A percentile compares a stretch with the other conserved stretches of the same genome.
phyloP scores from a whole-genome alignment of 2,797 vertebrate genomes.

The Cyclura pinguis region DNA sequence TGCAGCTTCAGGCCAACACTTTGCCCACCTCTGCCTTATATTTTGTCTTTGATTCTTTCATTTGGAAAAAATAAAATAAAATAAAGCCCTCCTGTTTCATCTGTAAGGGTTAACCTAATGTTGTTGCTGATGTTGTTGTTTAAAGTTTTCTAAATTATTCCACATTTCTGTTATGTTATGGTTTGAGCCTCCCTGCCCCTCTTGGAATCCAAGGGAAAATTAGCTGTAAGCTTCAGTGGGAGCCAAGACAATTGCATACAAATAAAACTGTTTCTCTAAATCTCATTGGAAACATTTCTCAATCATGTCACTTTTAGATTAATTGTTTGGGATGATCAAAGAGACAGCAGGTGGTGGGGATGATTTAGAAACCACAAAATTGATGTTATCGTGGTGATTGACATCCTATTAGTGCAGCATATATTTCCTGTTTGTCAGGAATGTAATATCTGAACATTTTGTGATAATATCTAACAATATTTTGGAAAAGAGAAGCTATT shows the following conservation, averaged over 20 bases:
- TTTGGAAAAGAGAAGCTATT: conserved; percentile 78
- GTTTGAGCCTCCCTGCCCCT: conserved; percentile 18
- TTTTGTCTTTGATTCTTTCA: neutral
- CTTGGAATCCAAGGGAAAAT: conserved; percentile 33
- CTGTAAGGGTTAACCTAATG: neutral
- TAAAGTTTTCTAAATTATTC: neutral
- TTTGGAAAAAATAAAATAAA: neutral
- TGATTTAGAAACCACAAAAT: conserved; percentile 86
- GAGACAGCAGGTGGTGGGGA: conserved; percentile 82
- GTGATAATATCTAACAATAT: conserved; percentile 83
- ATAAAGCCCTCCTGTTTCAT: neutral
- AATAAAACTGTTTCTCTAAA: conserved; percentile 56
- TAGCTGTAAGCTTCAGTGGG: conserved; percentile 38
- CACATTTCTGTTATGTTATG: conserved; percentile 8
- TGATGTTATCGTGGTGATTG: conserved; percentile 84
- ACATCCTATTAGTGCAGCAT: conserved; percentile 79
- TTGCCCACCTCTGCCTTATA: neutral
- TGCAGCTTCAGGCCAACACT: too few species aligned
- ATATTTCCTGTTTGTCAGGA: conserved; percentile 85
- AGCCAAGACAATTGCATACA: conserved; percentile 53
- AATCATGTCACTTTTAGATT: conserved; percentile 83
- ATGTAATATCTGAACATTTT: conserved; percentile 78
- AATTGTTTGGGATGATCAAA: conserved; percentile 86
- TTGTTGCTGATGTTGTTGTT: neutral
- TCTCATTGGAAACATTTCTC: conserved; percentile 77